Evolutionary conservation across 2,888 invertebrate genomes (phyloP), one percentile per base, ranked within the genome.

Genomic region (Hyles lineata): DNA sequence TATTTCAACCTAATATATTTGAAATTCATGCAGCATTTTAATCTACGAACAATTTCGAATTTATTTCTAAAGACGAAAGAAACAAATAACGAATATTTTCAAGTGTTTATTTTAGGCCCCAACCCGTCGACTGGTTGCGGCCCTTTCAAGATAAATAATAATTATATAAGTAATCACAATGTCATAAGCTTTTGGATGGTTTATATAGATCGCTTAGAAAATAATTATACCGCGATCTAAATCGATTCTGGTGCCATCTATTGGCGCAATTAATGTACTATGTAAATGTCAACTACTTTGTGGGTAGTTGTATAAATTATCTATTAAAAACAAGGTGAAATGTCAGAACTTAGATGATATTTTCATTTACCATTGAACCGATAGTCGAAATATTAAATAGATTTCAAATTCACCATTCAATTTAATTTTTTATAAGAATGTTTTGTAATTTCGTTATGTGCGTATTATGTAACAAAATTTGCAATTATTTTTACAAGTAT

Each of bases 101-200:
- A 17, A 50, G 11, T 7, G 17, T 15, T 70, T 70, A 19, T 55
- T 15, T 23, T 73, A 78, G 83, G 83, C 80, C 74, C 77, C 82
- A 79, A 78, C 79, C 76, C 73, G 82, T 83, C 82, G 81, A 83
- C 83, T 73, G 79, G 80, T 76, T 76, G 79, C 77, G 74, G 77
- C 83, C 84, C 70, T 82, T 74, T 7, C 85, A 76, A 82, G 84
- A 85, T 43, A 85, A 84, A 43, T 43, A 83, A 76, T 75, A 55
- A 74, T 75, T 77, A 74, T 72, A 70, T 74, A 73, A 75, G 75
- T 75, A 76, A 75, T 75, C 75, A 77, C 73, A 70, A 70, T 8
- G 2, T 35, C 32, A 62, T 11, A 8, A n/a, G 1, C 0, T 11
- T 19, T 60, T 25, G 4, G 5, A 15, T 0, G 21, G 1, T n/a